Evolutionary conservation across 2,888 invertebrate species (phyloP).

Genomic region (Dryomyza anilis): DNA sequence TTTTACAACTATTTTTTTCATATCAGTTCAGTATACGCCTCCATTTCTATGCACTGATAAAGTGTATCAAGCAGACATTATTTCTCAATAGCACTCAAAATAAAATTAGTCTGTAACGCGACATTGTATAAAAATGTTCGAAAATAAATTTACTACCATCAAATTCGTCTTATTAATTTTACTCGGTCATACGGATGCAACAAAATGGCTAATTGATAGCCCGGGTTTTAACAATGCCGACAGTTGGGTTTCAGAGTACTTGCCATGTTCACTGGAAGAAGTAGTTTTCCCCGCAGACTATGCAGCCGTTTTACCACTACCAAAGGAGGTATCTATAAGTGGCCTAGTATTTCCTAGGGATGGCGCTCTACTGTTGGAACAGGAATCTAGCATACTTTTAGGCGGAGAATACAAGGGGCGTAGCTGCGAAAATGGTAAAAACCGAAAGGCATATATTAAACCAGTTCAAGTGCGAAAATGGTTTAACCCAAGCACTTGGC

Average conservation of each 20-base stretch:
- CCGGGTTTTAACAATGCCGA: constrained; percentile 44
- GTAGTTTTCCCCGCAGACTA: constrained; percentile 53
- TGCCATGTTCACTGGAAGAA: constrained; percentile 52
- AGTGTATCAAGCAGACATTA: too few species aligned
- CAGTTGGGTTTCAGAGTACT: constrained; percentile 48
- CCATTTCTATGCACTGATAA: not conserved
- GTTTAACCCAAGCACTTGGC: constrained; percentile 58
- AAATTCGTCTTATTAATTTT: not conserved
- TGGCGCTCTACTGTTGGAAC: constrained; percentile 49
- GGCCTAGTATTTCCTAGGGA: constrained; percentile 50
- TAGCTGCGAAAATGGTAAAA: constrained; percentile 43
- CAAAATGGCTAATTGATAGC: constrained; percentile 48
- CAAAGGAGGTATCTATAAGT: constrained; percentile 40
- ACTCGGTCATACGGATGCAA: constrained; percentile 12
- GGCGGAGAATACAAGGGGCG: constrained; percentile 34
- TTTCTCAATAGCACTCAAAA: not conserved
- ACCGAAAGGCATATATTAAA: constrained; percentile 43
- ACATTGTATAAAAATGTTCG: not conserved
- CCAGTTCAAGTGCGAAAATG: constrained; percentile 46
- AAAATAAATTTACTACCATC: not conserved
- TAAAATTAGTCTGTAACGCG: not conserved
- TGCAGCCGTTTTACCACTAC: constrained; percentile 49
- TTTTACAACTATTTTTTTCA: too few species aligned
- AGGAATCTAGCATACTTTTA: constrained; percentile 45
- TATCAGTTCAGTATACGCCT: not conserved